Percentiles rank a stretch among this genome's conserved stretches.
Evolutionary conservation across 2,797 vertebrate species (phyloP).

Genomic region (Pyrocephalus nanus): DNA sequence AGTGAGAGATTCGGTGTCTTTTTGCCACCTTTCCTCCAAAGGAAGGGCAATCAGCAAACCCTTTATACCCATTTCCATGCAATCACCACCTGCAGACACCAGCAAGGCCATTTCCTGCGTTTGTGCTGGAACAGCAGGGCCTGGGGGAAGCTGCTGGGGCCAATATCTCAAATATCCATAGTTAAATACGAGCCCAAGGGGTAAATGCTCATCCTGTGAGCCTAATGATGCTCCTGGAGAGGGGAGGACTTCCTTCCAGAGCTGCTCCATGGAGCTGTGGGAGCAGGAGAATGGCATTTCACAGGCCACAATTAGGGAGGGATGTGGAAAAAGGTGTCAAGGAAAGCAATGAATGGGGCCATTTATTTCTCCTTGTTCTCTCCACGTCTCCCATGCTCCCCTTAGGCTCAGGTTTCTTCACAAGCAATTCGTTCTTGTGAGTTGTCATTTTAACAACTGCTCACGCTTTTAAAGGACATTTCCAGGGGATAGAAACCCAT

Average conservation of each 20-base stretch:
- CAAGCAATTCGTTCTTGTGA: neutral
- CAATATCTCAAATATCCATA: neutral
- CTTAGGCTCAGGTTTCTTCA: neutral
- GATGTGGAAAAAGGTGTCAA: neutral
- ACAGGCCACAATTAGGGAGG: neutral
- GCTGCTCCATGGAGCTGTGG: neutral
- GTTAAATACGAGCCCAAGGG: neutral
- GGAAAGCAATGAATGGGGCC: neutral
- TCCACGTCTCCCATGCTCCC: neutral
- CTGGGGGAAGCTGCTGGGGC: neutral
- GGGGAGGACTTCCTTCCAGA: neutral
- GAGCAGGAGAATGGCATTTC: neutral
- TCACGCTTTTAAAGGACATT: neutral
- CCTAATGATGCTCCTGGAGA: neutral
- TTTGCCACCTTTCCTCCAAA: neutral
- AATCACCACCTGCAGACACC: neutral
- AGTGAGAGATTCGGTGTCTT: neutral
- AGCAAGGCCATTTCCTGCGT: neutral
- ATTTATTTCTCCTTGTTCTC: neutral
- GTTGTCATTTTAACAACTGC: neutral
- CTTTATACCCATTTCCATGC: neutral
- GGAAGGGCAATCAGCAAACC: neutral
- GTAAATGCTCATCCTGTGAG: neutral
- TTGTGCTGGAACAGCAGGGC: neutral
- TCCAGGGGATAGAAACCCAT: neutral